A percentile compares a stretch with the other conserved stretches of the same genome.
phyloP scores from a whole-genome alignment of 2,797 vertebrate species.

The Sorex maritimensis region DNA sequence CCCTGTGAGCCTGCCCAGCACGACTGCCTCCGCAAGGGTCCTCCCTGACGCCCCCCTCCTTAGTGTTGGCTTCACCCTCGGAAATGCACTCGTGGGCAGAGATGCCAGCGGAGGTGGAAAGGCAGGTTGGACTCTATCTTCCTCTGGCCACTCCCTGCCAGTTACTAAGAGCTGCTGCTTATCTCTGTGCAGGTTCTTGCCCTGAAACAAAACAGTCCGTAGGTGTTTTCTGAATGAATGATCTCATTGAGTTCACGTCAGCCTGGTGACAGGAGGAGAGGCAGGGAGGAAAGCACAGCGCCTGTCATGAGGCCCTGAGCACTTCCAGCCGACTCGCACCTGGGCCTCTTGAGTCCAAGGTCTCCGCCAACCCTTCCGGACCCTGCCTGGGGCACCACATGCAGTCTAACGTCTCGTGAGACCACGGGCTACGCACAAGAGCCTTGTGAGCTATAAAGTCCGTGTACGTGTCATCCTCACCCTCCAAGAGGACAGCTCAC shows the following conservation, averaged over 20 bases:
- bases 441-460: not conserved
- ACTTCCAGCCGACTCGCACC: too few relatives aligned
- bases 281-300: not conserved
- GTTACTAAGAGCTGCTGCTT: too few relatives aligned
- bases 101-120: too few relatives aligned
- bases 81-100: too few relatives aligned
- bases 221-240: not conserved
- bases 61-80: too few relatives aligned
- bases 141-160: too few relatives aligned
- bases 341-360: not conserved
- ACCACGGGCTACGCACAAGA: not conserved
- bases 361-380: not conserved
- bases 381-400: not conserved
- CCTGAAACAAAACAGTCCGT: conserved; percentile 6
- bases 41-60: too few relatives aligned
- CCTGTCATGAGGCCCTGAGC: not conserved
- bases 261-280: not conserved
- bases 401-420: not conserved
- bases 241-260: not conserved
- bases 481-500: not conserved
- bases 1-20: too few relatives aligned
- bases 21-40: too few relatives aligned
- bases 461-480: not conserved
- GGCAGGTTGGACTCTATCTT: too few relatives aligned
- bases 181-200: too few relatives aligned